Conservation (phyloP, 1,140 invertebrate genomes). For the Drosophila miranda region DNA sequence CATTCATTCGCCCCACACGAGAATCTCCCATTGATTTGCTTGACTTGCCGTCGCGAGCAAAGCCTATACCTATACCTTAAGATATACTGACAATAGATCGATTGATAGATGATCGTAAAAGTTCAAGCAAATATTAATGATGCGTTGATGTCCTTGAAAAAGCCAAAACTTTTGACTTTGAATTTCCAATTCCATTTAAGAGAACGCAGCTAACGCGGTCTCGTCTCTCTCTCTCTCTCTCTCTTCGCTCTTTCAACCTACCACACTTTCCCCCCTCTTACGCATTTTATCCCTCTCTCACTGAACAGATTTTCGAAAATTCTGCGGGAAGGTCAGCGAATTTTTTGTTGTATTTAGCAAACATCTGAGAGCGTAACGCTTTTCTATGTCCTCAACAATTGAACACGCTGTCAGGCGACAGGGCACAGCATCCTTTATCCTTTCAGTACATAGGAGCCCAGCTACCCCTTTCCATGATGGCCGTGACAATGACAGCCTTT, state of each 20-base stretch:
- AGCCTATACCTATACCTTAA: slow-evolving; percentile 1
- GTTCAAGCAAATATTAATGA: slow-evolving; percentile 4
- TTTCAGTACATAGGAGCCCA: slow-evolving; percentile 43
- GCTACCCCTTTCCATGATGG: slow-evolving; percentile 66
- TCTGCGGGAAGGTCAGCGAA: slow-evolving; percentile 66
- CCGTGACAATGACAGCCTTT: slow-evolving; percentile 58
- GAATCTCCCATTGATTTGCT: neutral
- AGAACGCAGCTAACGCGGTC: slow-evolving; percentile 22
- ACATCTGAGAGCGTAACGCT: slow-evolving; percentile 47
- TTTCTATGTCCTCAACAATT: slow-evolving; percentile 64
- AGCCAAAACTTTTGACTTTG: slow-evolving; percentile 36
- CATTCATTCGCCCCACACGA: no score
- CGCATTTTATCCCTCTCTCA: neutral
- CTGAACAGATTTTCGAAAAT: slow-evolving; percentile 20
- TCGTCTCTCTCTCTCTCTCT: slow-evolving; percentile 4
- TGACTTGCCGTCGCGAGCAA: slow-evolving; percentile 10
- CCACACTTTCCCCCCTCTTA: neutral
- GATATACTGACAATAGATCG: slow-evolving; percentile 20
- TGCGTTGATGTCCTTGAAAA: slow-evolving; percentile 36
- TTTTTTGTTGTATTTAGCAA: slow-evolving; percentile 40
- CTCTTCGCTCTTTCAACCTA: slow-evolving; percentile 6
- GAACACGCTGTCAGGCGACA: slow-evolving; percentile 54
- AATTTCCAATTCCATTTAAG: slow-evolving; percentile 40
- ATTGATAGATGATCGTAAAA: slow-evolving; percentile 38
- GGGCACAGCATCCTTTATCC: slow-evolving; percentile 54